Evolutionary conservation across 2,888 invertebrate genomes (phyloP).

Genomic region (Brenthis hecate): DNA sequence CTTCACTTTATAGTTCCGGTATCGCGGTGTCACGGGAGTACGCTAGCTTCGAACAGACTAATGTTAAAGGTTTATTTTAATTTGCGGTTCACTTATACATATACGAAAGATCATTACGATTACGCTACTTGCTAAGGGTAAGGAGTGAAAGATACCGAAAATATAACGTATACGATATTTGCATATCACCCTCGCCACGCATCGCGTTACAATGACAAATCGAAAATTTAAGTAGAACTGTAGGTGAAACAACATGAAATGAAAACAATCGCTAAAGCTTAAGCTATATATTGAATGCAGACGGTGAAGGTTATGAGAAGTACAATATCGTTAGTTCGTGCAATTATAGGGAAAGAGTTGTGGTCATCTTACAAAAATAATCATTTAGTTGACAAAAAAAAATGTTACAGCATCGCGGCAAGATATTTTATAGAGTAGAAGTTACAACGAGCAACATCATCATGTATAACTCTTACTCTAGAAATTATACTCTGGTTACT

Average conservation of each 20-base stretch:
- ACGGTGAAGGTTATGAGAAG: slow-evolving; percentile 67
- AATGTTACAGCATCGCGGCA: slow-evolving; percentile 16
- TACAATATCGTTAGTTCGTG: slow-evolving; percentile 76
- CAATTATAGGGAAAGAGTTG: slow-evolving; percentile 23
- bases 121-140: neutral
- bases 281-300: slow-evolving; percentile 40
- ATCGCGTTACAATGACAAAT: slow-evolving; percentile 49
- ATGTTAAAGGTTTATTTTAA: too few species aligned
- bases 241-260: slow-evolving; percentile 33
- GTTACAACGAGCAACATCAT: slow-evolving; percentile 8
- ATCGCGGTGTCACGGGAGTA: neutral
- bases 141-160: slow-evolving; percentile 4
- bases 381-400: neutral
- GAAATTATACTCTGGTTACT: slow-evolving; percentile 13
- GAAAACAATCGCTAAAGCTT: slow-evolving; percentile 36
- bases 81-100: too few species aligned
- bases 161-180: slow-evolving; percentile 2
- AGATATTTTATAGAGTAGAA: slow-evolving; percentile 12
- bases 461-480: slow-evolving; percentile 10
- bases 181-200: slow-evolving; percentile 47
- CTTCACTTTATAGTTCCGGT: slow-evolving; percentile 15
- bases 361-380: neutral
- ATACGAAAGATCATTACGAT: too few species aligned
- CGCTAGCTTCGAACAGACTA: too few species aligned
- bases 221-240: slow-evolving; percentile 25